Evolutionary conservation across 2,113 vertebrate genomes (phyloP).

Genomic region (Scalopus aquaticus): DNA sequence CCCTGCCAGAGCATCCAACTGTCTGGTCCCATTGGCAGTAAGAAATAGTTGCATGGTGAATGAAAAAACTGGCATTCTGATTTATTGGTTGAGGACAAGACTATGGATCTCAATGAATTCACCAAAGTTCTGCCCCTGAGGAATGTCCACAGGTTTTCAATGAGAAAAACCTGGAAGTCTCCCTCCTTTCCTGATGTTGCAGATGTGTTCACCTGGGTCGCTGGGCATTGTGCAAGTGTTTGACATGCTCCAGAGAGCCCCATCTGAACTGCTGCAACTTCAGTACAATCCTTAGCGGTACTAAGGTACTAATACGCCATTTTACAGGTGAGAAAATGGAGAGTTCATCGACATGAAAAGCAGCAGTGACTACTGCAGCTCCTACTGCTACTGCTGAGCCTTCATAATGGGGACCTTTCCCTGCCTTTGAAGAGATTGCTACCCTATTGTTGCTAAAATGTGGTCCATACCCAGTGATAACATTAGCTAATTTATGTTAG

Average conservation of each 20-base stretch:
- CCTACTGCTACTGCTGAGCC: not conserved
- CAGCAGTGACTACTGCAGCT: not conserved
- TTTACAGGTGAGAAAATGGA: not conserved
- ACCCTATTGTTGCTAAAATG: not conserved
- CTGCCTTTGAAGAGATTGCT: not conserved
- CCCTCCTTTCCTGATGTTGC: not conserved
- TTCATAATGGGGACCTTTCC: too few species aligned
- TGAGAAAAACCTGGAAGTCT: not conserved
- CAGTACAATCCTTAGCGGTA: not conserved
- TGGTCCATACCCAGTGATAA: not conserved
- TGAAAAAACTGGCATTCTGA: not conserved
- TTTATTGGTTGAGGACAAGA: not conserved
- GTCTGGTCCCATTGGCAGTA: not conserved
- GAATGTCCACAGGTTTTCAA: not conserved
- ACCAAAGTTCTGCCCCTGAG: not conserved
- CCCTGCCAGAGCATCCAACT: not conserved
- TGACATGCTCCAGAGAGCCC: too few species aligned
- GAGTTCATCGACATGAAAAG: not conserved
- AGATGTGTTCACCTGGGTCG: not conserved
- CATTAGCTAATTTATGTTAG: not conserved
- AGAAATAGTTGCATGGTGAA: not conserved
- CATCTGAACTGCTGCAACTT: too few species aligned
- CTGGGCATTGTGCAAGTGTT: too few species aligned
- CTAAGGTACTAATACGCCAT: not conserved
- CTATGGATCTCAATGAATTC: not conserved